Conservation (phyloP, 2,113 vertebrate genomes). For the Gobiocypris rarus region DNA sequence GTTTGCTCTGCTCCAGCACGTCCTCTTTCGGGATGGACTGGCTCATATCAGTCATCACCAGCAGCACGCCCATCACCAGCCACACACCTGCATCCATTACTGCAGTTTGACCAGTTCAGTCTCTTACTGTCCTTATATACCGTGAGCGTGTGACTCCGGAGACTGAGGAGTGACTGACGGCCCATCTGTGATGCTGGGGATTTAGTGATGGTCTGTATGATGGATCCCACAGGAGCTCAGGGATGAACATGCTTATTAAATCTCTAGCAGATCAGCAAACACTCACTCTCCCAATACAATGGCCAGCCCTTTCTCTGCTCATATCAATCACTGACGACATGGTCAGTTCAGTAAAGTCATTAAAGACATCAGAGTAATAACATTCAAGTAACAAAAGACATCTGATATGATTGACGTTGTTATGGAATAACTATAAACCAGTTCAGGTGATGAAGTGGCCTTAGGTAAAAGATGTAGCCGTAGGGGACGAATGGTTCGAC, state of each 20-base stretch:
- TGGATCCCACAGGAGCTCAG: constrained; percentile 1
- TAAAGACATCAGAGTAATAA: too few relatives aligned
- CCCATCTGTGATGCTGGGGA: background rate
- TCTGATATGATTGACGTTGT: background rate
- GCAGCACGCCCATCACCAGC: constrained; percentile 68
- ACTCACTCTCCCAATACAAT: background rate
- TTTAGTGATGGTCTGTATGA: background rate
- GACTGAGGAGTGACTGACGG: background rate
- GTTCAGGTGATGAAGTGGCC: background rate
- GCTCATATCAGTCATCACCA: constrained; percentile 70
- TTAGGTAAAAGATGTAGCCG: background rate
- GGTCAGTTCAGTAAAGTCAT: too few relatives aligned
- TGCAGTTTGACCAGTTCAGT: background rate
- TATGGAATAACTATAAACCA: background rate
- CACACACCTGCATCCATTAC: constrained; percentile 66
- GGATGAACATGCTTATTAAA: background rate
- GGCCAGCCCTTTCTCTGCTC: background rate
- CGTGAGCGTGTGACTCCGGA: background rate
- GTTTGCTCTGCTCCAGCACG: constrained; percentile 53
- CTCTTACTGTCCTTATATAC: background rate
- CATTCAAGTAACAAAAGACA: too few relatives aligned
- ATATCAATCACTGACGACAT: background rate
- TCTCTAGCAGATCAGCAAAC: background rate
- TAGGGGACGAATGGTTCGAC: background rate
- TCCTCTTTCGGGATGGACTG: constrained; percentile 65